Base-by-base conservation (phyloP, 2,113 vertebrate genomes). In the Prinia subflava region DNA sequence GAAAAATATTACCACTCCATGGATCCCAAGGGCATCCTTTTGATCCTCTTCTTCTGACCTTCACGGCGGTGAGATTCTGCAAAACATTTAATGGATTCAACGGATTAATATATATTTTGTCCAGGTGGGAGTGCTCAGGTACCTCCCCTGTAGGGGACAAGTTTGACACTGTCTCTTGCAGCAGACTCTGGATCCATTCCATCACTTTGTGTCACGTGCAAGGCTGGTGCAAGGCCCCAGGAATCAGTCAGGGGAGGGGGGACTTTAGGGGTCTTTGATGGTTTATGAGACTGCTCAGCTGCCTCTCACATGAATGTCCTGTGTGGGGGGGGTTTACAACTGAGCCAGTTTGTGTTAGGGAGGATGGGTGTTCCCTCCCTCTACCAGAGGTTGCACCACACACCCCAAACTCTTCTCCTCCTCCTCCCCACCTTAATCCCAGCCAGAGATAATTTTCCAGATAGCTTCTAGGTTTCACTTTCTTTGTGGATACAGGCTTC, bases 21-120 rank as follows among this genome's bases (percentile, higher is more conserved):
- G 33, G 18, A 39, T 74, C 5, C 7, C 3, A 6, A 63, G 9
- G 2, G 5, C 5, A 55, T 55, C n/a, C 9, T 46, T 30, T 39
- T 55, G 22, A 39, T 55, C 33, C 7, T 41, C 35, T 69, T 57
- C 23, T 27, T 39, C 11, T 47, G 28, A n/a, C 28, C 19, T 46
- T 31, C 33, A 46, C 0, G 0, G 49, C 18, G n/a, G 18, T 28
- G 18, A 39, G 15, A 11, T 55, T 6, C 6, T 5, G 1, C 14
- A n/a, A 47, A 64, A 4, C 23, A 39, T 39, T 62, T 5, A 10
- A 44, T 31, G 3, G 21, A 52, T 73, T 64, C 11, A 55, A 12
- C 55, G 15, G 50, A 20, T 64, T 55, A 41, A 47, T 41, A 64
- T 3, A 47, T 3, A 15, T 56, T 74, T n/a, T 23, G 18, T 15